Conservation (phyloP, 2,888 invertebrate species). For the Acanthosepion pharaonis region DNA sequence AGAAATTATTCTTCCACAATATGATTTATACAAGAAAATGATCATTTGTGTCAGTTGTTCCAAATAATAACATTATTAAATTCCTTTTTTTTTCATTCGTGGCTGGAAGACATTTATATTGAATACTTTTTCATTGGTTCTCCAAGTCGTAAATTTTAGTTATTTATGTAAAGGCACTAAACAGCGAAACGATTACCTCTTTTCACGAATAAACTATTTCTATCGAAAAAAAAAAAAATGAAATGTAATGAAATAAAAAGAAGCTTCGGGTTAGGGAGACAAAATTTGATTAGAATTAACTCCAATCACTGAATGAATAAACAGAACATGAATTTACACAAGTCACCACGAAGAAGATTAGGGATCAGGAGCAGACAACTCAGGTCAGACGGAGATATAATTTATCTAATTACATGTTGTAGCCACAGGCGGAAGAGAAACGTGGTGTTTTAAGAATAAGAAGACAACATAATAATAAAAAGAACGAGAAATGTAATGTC, state of each 20-base stretch:
- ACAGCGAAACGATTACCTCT: neutral
- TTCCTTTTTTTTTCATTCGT: no score
- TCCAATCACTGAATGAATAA: slow-evolving; percentile 4
- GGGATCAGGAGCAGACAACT: slow-evolving; percentile 18
- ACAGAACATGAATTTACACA: neutral
- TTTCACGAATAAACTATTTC: neutral
- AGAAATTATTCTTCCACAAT: neutral
- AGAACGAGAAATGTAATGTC: neutral
- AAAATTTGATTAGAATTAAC: slow-evolving; percentile 13
- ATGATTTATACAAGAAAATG: neutral
- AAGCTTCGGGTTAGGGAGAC: neutral
- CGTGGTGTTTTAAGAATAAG: neutral
- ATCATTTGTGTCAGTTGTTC: neutral
- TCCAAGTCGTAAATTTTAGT: neutral
- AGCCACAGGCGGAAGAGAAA: neutral
- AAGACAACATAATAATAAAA: neutral
- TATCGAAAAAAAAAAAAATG: neutral
- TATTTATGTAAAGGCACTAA: neutral
- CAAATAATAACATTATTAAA: neutral
- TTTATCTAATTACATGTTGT: neutral
- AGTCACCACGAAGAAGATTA: neutral
- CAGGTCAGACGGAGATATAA: neutral
- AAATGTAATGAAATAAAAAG: neutral
- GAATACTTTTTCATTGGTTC: neutral
- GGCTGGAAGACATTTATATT: neutral